Percentiles rank a stretch among this genome's conserved stretches.
Evolutionary conservation across 1,140 invertebrate genomes (phyloP).

Genomic region (Octopus bimaculoides): DNA sequence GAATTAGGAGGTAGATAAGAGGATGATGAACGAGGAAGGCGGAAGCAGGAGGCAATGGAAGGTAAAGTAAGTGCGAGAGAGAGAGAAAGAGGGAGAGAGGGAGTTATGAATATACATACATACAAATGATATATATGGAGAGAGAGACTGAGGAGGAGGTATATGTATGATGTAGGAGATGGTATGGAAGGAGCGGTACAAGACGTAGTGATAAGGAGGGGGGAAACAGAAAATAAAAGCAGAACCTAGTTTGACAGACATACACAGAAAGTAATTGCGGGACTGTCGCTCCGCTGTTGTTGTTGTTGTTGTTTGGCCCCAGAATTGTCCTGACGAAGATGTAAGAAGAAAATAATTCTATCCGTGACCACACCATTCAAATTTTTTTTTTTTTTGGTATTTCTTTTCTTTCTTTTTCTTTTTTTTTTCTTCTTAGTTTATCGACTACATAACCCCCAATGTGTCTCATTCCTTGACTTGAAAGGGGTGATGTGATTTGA

Average conservation of each 20-base stretch:
- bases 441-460: too few species aligned
- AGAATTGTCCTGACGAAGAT: too few species aligned
- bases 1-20: neutral
- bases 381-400: too few species aligned
- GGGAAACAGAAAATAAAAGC: neutral
- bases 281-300: too few species aligned
- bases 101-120: neutral
- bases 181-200: neutral
- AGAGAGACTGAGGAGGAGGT: neutral
- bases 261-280: too few species aligned
- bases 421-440: too few species aligned
- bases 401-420: too few species aligned
- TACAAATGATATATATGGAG: neutral
- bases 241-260: neutral
- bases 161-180: neutral
- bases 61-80: slow-evolving; percentile 1
- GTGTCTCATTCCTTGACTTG: too few species aligned
- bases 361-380: too few species aligned
- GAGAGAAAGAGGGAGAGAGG: slow-evolving; percentile 10
- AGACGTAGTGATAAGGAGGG: neutral
- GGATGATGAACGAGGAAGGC: neutral
- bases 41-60: slow-evolving; percentile 11
- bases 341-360: too few species aligned
- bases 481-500: too few species aligned
- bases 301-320: too few species aligned